Base-by-base conservation (phyloP, 1,140 invertebrate species). In the Magallana angulata region DNA sequence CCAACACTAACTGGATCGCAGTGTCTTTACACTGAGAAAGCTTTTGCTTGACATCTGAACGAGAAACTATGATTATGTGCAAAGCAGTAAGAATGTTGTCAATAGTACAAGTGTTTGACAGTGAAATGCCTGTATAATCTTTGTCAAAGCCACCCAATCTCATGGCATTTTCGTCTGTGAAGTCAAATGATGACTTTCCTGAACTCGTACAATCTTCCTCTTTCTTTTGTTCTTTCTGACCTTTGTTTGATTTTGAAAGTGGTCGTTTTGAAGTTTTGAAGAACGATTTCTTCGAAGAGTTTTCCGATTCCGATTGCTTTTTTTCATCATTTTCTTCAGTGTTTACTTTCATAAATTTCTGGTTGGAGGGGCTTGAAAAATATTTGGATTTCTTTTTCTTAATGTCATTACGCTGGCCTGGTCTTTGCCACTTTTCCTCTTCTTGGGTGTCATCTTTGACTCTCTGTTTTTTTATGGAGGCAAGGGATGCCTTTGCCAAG, bases 391-490 rank as follows among this genome's bases (percentile, higher is more conserved):
- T 82, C 56, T 82, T 82, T 57, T 57, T 82, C 8, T 18, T 24
- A 7, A 56, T 57, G 16, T 36, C 56, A 16, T 36, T 81, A 9
- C 57, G 18, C n/a, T 82, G 16, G 12, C 56, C 16, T 18, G n/a
- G 11, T 82, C 24, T 82, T 57, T 82, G 36, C 81, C 56, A 82
- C 57, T 82, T 82, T n/a, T 57, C 81, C 18, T 82, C 14, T 57
- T 82, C 81, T n/a, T 82, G 56, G 56, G 81, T 82, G 56, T 82
- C 81, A 57, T 82, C 81, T 24, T 57, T 82, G 48, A 8, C 48
- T 57, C 24, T 82, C 7, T n/a, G 6, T 9, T 8, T 16, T 57
- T 48, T 11, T 12, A 9, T 8, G 18, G 48, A 57, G 18, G 16
- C 48, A 14, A 82, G 16, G 36, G 81, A 7, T 14, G 7, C 4